Evolutionary conservation across 2,888 invertebrate species (phyloP).

Genomic region (Villa cingulata): DNA sequence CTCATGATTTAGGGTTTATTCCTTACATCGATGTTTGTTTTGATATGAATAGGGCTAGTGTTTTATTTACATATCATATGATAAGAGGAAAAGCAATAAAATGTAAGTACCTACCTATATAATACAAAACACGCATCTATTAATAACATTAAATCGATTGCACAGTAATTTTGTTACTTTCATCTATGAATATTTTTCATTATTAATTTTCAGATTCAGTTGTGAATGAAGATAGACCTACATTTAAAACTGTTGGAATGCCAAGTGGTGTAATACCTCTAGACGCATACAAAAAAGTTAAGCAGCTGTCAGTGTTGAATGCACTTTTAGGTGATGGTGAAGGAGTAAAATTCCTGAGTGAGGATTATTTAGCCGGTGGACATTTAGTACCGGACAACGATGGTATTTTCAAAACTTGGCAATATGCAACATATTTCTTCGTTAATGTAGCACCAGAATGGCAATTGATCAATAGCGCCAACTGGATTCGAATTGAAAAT

Average conservation of each 20-base stretch:
- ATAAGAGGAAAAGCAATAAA: slow-evolving; percentile 28
- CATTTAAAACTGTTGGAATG: slow-evolving; percentile 24
- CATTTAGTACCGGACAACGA: slow-evolving; percentile 40
- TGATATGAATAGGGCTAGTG: slow-evolving; percentile 22
- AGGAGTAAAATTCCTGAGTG: slow-evolving; percentile 25
- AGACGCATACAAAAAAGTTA: slow-evolving; percentile 24
- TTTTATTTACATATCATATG: slow-evolving; percentile 26
- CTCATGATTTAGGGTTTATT: slow-evolving; percentile 3
- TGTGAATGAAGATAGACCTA: neutral
- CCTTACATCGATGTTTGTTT: slow-evolving; percentile 29
- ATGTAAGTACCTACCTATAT: slow-evolving; percentile 21
- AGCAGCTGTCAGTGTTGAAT: slow-evolving; percentile 24
- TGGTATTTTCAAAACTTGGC: slow-evolving; percentile 34
- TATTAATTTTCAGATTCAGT: no score
- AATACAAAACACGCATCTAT: no score
- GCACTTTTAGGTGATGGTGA: slow-evolving; percentile 12
- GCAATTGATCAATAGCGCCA: slow-evolving; percentile 36
- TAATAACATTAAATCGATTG: no score
- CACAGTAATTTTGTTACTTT: no score
- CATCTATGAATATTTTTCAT: neutral
- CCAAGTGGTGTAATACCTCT: slow-evolving; percentile 16
- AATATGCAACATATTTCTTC: slow-evolving; percentile 38
- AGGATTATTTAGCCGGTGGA: slow-evolving; percentile 31
- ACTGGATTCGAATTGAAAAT: slow-evolving; percentile 37
- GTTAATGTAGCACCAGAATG: slow-evolving; percentile 39